Evolutionary conservation across 2,888 invertebrate genomes (phyloP).

Genomic region (Cheilosia impressa): DNA sequence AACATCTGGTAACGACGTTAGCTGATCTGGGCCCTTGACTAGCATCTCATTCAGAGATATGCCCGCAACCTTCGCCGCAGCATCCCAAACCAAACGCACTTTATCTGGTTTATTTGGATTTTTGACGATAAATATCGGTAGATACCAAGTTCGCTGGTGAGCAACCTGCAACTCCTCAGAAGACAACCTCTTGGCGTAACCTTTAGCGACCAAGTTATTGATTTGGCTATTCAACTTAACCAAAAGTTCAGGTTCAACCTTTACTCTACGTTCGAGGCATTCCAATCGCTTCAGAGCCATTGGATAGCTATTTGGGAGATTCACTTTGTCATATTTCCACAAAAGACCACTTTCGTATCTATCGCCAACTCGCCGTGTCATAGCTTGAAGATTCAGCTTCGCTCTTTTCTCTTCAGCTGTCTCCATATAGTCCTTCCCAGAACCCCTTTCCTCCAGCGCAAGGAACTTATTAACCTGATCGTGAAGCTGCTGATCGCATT

Average conservation of each 20-base stretch:
- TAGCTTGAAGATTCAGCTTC: not conserved
- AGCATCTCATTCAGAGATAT: too few species aligned
- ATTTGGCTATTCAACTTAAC: too few species aligned
- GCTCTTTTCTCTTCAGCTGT: constrained; percentile 4
- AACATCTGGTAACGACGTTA: too few species aligned
- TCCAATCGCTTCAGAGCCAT: too few species aligned
- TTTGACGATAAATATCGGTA: not conserved
- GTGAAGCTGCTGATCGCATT: not conserved
- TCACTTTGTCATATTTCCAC: not conserved
- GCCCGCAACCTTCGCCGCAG: too few species aligned
- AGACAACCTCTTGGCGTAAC: too few species aligned
- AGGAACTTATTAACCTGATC: not conserved
- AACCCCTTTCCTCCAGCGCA: not conserved
- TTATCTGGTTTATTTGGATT: not conserved
- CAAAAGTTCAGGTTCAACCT: too few species aligned
- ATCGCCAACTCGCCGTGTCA: constrained; percentile 1
- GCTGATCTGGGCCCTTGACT: too few species aligned
- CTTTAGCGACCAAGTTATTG: too few species aligned
- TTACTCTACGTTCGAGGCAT: too few species aligned
- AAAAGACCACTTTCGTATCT: constrained; percentile 10
- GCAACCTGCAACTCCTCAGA: too few species aligned
- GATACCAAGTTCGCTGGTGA: too few species aligned
- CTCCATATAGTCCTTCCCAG: not conserved
- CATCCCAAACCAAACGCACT: not conserved
- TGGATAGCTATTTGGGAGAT: not conserved